A percentile compares a stretch with the other conserved stretches of the same genome.
phyloP scores from a whole-genome alignment of 2,797 vertebrate species.

The Pipistrellus kuhlii region DNA sequence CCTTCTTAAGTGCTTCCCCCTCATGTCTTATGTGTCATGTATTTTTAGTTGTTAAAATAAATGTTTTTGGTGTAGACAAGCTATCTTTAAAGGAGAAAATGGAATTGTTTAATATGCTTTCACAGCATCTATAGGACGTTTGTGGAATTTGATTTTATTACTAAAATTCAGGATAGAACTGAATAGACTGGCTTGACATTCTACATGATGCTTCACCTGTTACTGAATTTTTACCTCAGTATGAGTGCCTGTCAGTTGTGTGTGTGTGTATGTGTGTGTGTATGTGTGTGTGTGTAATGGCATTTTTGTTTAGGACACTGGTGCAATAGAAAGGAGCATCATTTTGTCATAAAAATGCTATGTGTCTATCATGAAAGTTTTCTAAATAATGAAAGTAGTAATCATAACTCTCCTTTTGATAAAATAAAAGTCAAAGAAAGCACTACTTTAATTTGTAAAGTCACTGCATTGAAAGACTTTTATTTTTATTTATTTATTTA shows the following conservation, averaged over 20 bases:
- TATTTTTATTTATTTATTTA: too few relatives aligned
- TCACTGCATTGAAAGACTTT: not conserved
- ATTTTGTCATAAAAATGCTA: conserved; percentile 49
- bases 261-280: too few relatives aligned
- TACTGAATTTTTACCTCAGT: conserved; percentile 48
- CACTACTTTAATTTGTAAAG: not conserved
- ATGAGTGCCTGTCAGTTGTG: not conserved
- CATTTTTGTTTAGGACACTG: not conserved
- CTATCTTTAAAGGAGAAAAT: conserved; percentile 51
- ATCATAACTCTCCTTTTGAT: not conserved
- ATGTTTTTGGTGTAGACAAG: conserved; percentile 44
- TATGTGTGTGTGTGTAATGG: too few relatives aligned
- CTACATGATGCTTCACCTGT: conserved; percentile 23
- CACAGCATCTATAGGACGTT: not conserved
- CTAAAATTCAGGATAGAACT: conserved; percentile 27
- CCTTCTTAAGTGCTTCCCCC: not conserved
- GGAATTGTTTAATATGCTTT: conserved; percentile 54
- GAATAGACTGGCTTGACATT: conserved; percentile 47
- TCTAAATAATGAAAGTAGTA: not conserved
- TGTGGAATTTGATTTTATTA: conserved; percentile 68
- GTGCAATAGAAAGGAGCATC: not conserved
- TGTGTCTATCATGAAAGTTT: conserved; percentile 32
- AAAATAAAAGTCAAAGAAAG: not conserved
- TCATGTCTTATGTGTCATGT: conserved; percentile 11
- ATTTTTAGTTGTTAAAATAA: conserved; percentile 66